A percentile compares a stretch with the other conserved stretches of the same genome.
Evolutionary conservation across 2,113 vertebrate genomes (phyloP).

Genomic region (Todiramphus saurophagus): DNA sequence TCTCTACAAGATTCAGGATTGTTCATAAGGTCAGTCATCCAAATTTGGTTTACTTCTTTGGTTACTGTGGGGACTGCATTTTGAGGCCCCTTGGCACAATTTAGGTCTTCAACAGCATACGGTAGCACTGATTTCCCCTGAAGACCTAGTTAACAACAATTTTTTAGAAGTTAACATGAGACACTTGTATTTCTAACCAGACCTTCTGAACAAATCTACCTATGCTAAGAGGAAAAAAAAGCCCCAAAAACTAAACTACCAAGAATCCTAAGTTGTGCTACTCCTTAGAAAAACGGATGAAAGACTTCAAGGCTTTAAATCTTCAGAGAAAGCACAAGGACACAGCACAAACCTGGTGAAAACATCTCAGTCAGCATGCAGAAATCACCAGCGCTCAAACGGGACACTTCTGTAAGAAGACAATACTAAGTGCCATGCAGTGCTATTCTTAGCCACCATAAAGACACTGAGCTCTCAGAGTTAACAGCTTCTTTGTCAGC

Average conservation of each 20-base stretch:
- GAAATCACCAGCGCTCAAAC: not conserved
- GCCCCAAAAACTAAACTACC: not conserved
- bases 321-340: not conserved
- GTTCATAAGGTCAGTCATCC: not conserved
- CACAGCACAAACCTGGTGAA: not conserved
- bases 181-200: not conserved
- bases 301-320: not conserved
- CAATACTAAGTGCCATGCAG: not conserved
- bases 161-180: not conserved
- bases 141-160: not conserved
- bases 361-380: not conserved
- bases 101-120: not conserved
- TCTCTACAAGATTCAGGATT: not conserved
- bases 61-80: not conserved
- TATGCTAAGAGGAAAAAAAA: not conserved
- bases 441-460: not conserved
- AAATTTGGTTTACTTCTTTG: not conserved
- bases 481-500: constrained; percentile 11
- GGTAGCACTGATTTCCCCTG: not conserved
- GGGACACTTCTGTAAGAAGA: not conserved
- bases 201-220: not conserved
- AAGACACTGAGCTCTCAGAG: not conserved
- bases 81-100: not conserved
- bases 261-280: not conserved
- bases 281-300: not conserved